Evolutionary conservation across 2,797 vertebrate species (phyloP), one percentile per base, ranked within the genome.

Genomic region (Pygocentrus nattereri): DNA sequence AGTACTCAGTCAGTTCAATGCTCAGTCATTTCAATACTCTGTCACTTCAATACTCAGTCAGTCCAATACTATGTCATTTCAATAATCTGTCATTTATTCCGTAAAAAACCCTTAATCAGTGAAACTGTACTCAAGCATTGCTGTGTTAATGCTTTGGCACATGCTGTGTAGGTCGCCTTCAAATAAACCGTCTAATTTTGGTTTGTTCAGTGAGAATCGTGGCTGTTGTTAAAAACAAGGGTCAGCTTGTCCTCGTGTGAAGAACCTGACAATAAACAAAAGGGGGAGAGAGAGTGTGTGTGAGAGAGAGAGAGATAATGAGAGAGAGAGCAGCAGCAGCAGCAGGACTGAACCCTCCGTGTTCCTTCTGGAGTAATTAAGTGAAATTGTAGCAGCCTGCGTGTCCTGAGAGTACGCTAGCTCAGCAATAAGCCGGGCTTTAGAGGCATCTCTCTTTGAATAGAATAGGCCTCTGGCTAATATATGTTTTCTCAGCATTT

Each of bases 391-490:
- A 78, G 65, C 74, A 31, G 77, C 52, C 50, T 52, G 80, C 61
- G 25, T 76, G 76, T 81, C 74, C 71, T 49, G 74, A 83, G 80
- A 81, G 83, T 72, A 56, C 81, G 85, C 84, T 73, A 80, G 64
- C 84, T 82, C 80, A 87, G 86, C 82, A 68, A 69, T 74, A 82
- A 78, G 68, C 74, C 75, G 44, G 31, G 44, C 62, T 73, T 61
- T 79, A 68, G 70, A 80, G 50, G 76, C 72, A 50, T 58, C 78
- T 80, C 52, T 67, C 56, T 85, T 50, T 84, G 82, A 81, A 75
- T 86, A 56, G 73, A 71, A 80, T 69, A 65, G 88, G 88, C 87
- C 87, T 89, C 84, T 85, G 89, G 90, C 88, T 87, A 83, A 90
- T 80, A 61, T 81, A 38, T 50, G 90, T 85, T 76, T 80, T 65